Percentiles rank a stretch among this genome's conserved stretches.
Evolutionary conservation across 2,797 vertebrate genomes (phyloP).

Genomic region (Leuciscus waleckii): DNA sequence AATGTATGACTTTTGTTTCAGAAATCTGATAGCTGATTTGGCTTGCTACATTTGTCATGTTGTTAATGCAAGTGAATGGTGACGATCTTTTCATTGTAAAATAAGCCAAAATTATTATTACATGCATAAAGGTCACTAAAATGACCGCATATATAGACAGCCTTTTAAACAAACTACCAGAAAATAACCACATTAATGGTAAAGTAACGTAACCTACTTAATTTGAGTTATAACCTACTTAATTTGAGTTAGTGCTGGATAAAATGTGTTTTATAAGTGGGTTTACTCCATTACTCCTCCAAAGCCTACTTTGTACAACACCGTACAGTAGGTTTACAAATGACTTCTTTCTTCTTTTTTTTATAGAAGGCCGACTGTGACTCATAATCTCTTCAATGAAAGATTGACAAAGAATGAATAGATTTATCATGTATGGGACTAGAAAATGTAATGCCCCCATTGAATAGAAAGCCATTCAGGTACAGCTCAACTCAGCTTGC

Average conservation of each 20-base stretch:
- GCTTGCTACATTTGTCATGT: neutral
- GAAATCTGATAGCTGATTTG: neutral
- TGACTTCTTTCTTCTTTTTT: neutral
- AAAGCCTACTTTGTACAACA: neutral
- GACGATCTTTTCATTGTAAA: neutral
- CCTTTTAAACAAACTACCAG: neutral
- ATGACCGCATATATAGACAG: neutral
- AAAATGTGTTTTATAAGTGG: neutral
- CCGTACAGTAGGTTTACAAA: neutral
- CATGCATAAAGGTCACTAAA: neutral
- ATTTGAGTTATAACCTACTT: neutral
- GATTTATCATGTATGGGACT: neutral
- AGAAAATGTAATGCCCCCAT: neutral
- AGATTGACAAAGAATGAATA: conserved; percentile 19
- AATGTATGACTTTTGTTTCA: neutral
- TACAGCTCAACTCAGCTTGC: neutral
- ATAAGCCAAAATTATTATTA: neutral
- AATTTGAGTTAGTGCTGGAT: neutral
- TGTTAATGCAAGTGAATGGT: neutral
- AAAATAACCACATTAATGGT: neutral
- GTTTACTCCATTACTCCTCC: neutral
- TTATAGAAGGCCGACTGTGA: neutral
- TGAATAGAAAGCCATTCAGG: conserved; percentile 4
- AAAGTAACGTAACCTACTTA: neutral
- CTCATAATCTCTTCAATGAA: conserved; percentile 2